Evolutionary conservation across 2,797 vertebrate genomes (phyloP), one percentile per base, ranked within the genome.

Genomic region (Hyperoplus lanceolatus): DNA sequence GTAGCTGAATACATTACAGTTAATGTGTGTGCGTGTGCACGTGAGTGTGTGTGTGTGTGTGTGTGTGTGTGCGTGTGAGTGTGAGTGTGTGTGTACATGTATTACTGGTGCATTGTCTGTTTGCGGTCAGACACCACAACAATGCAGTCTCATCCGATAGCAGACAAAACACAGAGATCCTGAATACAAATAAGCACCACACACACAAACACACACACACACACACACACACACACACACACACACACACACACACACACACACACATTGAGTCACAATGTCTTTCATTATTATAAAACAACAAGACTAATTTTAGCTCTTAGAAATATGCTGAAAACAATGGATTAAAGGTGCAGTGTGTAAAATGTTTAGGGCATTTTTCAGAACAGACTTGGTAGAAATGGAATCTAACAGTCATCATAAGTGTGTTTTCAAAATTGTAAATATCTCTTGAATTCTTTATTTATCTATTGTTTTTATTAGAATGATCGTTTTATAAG

Each of bases 131-230:
- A 78, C 79, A 81, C 59, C 60, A 83, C 81, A 81, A 83, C 64
- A 87, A 84, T 54, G 51, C 60, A 70, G 75, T 80, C 73, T 78
- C 80, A 83, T 76, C 73, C 58, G 29, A 29, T 76, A 76, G 84
- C 75, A 86, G 83, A 81, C 81, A 81, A 77, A 89, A 87, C 66
- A 72, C 42, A 79, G 42, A 82, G 51, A 79, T 72, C 54, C 54
- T 69, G 72, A 79, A 77, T 83, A 82, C 81, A 87, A 82, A 84
- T 74, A 79, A 85, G 65, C 59, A 70, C 75, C 70, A 84, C 76
- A 79, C 81, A 85, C 69, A 80, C 3, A 73, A 9, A 43, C 42
- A 41, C 39, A 74, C 3, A 60, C 70, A 83, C 76, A 79, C 81
- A 85, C 69, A 80, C 3, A 73, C 12, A 43, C 48, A 41, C 39